These are phyloP conservation scores for Heliconius congener DNA, from an alignment of 1,140 invertebrate species.

Conservation along the genomic window DNA sequence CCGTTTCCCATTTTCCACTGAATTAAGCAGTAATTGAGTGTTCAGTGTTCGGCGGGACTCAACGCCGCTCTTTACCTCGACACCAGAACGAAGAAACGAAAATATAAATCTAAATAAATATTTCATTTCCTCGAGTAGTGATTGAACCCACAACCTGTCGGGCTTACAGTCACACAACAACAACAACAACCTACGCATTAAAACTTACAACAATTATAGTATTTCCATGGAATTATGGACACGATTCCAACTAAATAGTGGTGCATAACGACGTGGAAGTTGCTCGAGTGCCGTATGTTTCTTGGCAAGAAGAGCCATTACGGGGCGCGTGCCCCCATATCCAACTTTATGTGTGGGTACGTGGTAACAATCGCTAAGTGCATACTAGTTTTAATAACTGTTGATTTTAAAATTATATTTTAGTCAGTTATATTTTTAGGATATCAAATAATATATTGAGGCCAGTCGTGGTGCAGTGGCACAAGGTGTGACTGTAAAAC, in stretches of 20 bases:
- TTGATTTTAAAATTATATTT: conserved; percentile 1
- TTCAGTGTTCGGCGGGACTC: too few species aligned
- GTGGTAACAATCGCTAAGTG: conserved; percentile 18
- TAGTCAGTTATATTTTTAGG: not conserved
- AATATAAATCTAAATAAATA: too few species aligned
- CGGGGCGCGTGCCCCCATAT: conserved; percentile 21
- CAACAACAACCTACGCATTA: not conserved
- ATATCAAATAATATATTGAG: too few species aligned
- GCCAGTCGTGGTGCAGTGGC: too few species aligned
- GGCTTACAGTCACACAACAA: too few species aligned
- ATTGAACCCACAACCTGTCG: too few species aligned
- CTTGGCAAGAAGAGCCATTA: conserved; percentile 26
- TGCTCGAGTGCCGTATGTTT: conserved; percentile 23
- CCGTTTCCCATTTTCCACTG: too few species aligned
- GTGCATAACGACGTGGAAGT: conserved; percentile 24
- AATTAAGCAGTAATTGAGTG: too few species aligned
- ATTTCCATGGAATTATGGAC: conserved; percentile 11
- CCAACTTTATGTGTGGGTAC: conserved; percentile 17
- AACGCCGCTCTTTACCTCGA: too few species aligned
- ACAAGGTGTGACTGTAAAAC: too few species aligned
- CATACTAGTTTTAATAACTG: not conserved
- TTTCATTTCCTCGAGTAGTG: too few species aligned
- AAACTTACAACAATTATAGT: not conserved
- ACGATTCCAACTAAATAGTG: conserved; percentile 23
- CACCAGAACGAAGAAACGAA: too few species aligned